Conservation (phyloP, 1,140 invertebrate genomes). For the Macrosteles quadrilineatus region DNA sequence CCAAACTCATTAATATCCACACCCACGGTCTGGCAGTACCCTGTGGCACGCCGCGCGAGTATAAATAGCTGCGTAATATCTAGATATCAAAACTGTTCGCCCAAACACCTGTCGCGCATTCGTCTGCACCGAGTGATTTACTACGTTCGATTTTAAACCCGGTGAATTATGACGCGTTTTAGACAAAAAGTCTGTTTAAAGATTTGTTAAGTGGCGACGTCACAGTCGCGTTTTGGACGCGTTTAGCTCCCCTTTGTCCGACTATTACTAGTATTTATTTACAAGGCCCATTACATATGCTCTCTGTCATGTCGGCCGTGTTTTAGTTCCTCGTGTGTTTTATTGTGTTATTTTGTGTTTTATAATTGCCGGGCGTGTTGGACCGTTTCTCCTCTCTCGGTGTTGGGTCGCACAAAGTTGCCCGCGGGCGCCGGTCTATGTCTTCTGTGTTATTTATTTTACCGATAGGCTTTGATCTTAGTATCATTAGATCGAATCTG, state of each 20-base stretch:
- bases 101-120: not conserved
- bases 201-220: not conserved
- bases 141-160: conserved; percentile 8
- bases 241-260: not conserved
- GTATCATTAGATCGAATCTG: too few relatives aligned
- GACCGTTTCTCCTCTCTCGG: too few relatives aligned
- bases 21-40: not conserved
- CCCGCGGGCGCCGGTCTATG: too few relatives aligned
- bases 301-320: conserved; percentile 6
- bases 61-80: conserved; percentile 17
- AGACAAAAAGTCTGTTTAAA: conserved; percentile 12
- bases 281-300: not conserved
- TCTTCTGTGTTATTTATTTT: too few relatives aligned
- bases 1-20: conserved; percentile 22
- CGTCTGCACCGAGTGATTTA: not conserved
- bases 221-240: not conserved
- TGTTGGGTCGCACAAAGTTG: too few relatives aligned
- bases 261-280: conserved; percentile 7
- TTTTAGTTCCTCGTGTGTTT: not conserved
- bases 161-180: conserved; percentile 8
- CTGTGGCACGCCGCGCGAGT: not conserved
- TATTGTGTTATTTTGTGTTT: not conserved
- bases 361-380: not conserved
- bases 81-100: conserved; percentile 13
- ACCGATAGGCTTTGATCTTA: too few relatives aligned